Base-by-base conservation (phyloP, 2,888 invertebrate genomes). In the Bombyx huttoni region DNA sequence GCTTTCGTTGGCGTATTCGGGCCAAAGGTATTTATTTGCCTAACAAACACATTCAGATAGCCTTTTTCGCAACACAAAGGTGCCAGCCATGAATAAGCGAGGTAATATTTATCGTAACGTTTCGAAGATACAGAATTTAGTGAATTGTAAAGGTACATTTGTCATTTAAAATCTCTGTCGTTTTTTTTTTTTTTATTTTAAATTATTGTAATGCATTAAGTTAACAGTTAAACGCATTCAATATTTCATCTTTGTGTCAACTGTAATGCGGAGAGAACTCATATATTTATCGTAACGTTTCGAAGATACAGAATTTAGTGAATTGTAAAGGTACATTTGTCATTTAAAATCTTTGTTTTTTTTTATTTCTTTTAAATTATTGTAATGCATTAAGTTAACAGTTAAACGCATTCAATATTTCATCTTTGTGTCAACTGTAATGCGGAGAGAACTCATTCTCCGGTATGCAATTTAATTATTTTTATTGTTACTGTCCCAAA, bases 21-120 rank as follows among this genome's bases (percentile, higher is more conserved):
- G 83, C 79, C 75, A 73, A 73, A 76, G 67, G 75, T 80, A 78
- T 82, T 80, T 80, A 81, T 81, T 80, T 78, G 73, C 73, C 73
- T 76, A 78, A 75, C 75, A 68, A 72, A 73, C 72, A 68, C 67
- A 70, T 65, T 64, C 61, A 64, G 70, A 72, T 70, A 70, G 66
- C 69, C 67, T 74, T 73, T 73, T 73, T 70, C 67, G 65, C 65
- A 75, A 68, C 56, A 24, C 24, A 59, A 64, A 62, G 54, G 56
- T 65, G 66, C 69, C 65, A 67, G 67, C 66, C 69, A 67, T 68
- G 66, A 69, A 67, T 63, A 66, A 67, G 65, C 65, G 67, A 67
- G 64, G 63, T 65, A 56, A 61, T 24, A 66, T 70, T 64, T 67
- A 64, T 60, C 56, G 55, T 50, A 53, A 52, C 55, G 51, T 61